Evolutionary conservation across 2,888 invertebrate genomes (phyloP).

Genomic region (Apodemia mormo): DNA sequence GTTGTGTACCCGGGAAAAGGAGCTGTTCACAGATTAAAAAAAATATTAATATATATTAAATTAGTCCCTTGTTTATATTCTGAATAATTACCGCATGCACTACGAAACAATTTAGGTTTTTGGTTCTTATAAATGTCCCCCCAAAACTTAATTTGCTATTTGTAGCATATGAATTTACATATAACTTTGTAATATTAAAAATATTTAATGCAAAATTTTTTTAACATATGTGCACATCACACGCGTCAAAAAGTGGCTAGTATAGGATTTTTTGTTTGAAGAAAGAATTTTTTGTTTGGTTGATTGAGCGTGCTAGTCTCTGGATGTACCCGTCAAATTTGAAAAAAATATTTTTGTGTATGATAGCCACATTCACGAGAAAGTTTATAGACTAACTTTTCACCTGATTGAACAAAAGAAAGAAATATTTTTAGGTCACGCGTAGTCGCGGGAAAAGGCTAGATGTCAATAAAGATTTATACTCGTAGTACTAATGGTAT

Average conservation of each 20-base stretch:
- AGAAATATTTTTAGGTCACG: too few relatives aligned
- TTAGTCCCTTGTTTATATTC: background rate
- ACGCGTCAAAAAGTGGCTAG: background rate
- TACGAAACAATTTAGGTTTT: background rate
- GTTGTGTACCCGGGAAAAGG: constrained; percentile 89
- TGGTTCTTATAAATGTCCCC: background rate
- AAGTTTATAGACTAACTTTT: too few relatives aligned
- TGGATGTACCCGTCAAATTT: too few relatives aligned
- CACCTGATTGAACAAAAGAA: too few relatives aligned
- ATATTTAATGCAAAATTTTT: background rate
- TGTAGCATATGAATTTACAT: background rate
- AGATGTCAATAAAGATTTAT: too few relatives aligned
- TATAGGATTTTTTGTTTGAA: background rate
- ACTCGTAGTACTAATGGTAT: too few relatives aligned
- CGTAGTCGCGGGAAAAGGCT: too few relatives aligned
- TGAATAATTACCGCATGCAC: background rate
- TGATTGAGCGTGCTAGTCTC: too few relatives aligned
- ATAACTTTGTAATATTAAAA: background rate
- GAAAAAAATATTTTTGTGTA: too few relatives aligned
- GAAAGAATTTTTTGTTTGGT: too few relatives aligned
- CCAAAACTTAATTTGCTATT: background rate
- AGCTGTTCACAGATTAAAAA: constrained; percentile 50
- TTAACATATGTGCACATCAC: too few relatives aligned
- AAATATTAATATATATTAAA: background rate
- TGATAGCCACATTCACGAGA: too few relatives aligned